These are phyloP conservation scores for Holotrichia oblita DNA, from an alignment of 1,140 invertebrate genomes.

Conservation along the genomic window DNA sequence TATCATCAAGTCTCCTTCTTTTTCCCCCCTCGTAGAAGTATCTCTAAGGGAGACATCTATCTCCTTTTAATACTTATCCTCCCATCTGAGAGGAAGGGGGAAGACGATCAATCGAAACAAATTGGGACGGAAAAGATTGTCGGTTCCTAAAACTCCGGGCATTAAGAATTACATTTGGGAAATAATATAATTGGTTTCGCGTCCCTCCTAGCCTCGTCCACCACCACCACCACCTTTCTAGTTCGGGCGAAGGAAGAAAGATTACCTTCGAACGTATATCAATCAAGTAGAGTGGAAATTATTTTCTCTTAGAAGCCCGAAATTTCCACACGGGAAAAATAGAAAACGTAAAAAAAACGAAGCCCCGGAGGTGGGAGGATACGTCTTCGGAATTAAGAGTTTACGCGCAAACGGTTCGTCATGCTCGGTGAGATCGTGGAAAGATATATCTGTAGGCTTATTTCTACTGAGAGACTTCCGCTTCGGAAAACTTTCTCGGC, in stretches of 20 bases:
- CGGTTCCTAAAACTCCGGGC: too few relatives aligned
- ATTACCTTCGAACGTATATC: slow-evolving; percentile 27
- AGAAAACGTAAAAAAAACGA: slow-evolving; percentile 12
- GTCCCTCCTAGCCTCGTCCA: background rate
- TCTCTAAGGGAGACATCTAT: too few relatives aligned
- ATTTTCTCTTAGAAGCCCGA: background rate
- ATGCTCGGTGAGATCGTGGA: background rate
- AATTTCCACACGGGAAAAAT: background rate
- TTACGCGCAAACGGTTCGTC: background rate
- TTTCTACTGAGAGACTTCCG: background rate
- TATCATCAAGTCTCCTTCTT: too few relatives aligned
- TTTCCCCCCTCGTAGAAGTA: too few relatives aligned
- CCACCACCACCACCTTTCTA: background rate
- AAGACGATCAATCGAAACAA: background rate
- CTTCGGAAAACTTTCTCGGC: too few relatives aligned
- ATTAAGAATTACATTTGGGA: slow-evolving; percentile 19
- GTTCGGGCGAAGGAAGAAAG: background rate
- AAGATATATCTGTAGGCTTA: slow-evolving; percentile 25
- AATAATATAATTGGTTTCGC: slow-evolving; percentile 19
- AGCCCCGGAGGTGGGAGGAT: background rate
- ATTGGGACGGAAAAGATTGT: slow-evolving; percentile 23
- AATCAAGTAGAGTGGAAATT: slow-evolving; percentile 31
- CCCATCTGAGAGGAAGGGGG: too few relatives aligned
- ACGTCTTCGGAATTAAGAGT: background rate
- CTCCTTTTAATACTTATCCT: too few relatives aligned